phyloP scores from a whole-genome alignment of 1,140 invertebrate species.

The Trypoxylus dichotomus region DNA sequence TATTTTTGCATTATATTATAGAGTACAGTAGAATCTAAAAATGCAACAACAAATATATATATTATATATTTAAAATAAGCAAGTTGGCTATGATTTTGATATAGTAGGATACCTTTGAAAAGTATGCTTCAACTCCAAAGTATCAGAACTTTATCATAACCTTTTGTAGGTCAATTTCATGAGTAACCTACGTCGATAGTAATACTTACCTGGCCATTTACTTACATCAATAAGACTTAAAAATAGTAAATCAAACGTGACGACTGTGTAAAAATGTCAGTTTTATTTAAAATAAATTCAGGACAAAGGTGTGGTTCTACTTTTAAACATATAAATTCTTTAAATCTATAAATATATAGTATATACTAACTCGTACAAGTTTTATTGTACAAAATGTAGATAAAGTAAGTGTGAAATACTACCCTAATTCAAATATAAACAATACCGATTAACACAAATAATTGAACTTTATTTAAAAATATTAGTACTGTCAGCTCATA shows the following conservation, averaged over 20 bases:
- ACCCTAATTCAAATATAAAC: background rate
- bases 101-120: too few species aligned
- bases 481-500: background rate
- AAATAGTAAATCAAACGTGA: background rate
- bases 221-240: too few species aligned
- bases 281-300: background rate
- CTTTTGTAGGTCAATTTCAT: too few species aligned
- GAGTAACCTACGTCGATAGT: too few species aligned
- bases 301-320: background rate
- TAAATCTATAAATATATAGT: background rate
- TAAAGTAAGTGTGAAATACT: background rate
- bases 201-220: too few species aligned
- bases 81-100: too few species aligned
- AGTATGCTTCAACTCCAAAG: too few species aligned
- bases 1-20: too few species aligned
- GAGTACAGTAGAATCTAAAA: too few species aligned
- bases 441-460: background rate
- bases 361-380: background rate
- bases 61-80: too few species aligned
- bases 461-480: slow-evolving; percentile 6
- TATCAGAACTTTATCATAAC: too few species aligned
- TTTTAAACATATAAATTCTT: background rate
- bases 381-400: background rate
- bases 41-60: too few species aligned
- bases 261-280: background rate